Evolutionary conservation across 2,888 invertebrate genomes (phyloP), one percentile per base, ranked within the genome.

Genomic region (Troides oblongomaculatus): DNA sequence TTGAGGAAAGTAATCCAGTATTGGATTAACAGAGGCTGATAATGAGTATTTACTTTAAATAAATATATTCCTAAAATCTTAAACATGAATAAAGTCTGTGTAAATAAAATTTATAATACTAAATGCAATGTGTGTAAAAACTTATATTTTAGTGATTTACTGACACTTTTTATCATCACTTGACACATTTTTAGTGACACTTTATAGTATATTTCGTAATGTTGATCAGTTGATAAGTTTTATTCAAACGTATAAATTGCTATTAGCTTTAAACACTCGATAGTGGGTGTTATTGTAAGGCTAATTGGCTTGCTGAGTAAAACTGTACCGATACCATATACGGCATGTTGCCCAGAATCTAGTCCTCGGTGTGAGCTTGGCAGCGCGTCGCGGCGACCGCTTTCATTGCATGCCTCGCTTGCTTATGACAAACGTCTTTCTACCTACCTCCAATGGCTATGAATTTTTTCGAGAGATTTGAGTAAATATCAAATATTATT

Each of bases 291-390:
- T 80, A 82, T 79, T 82, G 78, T 82, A 77, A 74, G 82, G 79
- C 81, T 86, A 85, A 86, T 87, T 86, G 84, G 83, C 81, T 81
- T 73, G 72, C 80, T 72, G 74, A 83, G 84, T 82, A 85, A 75
- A 81, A 79, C 81, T 81, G 80, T 84, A 79, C 66, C 66, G 62
- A 62, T 77, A 71, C 86, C 85, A 77, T 86, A 80, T 84, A 87
- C 77, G 87, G 87, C 77, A 84, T 78, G 82, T 86, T 85, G 83
- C 75, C 79, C 79, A 83, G 84, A 87, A 86, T 86, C 84, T 84
- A 84, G 85, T 81, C 79, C 79, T 76, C 75, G 76, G 79, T 74
- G 76, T 73, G 71, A 71, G 72, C 71, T 74, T 71, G 71, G 67
- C 71, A 64, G 72, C 72, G 72, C 72, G 74, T 73, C 72, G 72